Evolutionary conservation across 2,797 vertebrate species (phyloP), one percentile per base, ranked within the genome.

Genomic region (Sciaenops ocellatus): DNA sequence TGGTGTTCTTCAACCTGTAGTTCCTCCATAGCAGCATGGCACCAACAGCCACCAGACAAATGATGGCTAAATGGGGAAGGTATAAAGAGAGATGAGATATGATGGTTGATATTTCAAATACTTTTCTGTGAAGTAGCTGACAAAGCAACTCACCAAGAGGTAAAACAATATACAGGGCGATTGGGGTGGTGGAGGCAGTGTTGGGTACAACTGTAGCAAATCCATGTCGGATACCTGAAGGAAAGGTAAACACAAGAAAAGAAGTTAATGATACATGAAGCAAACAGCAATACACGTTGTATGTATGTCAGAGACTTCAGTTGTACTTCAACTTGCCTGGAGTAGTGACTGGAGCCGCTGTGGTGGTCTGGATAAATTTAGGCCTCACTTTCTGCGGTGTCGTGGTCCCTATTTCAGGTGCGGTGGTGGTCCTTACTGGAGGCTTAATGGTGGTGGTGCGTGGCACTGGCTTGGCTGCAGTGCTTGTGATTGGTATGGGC

Each of bases 1-100:
- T 97, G 82, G 95, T 95, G 87, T 93, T 97, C 82, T 93, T 96
- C 56, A 95, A 88, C 26, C 92, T 93, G 95, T 97, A 98, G 87
- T 96, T 96, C 90, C 94, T 96, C 97, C 97, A 97, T 2, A 97
- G 60, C 20, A 97, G 84, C 64, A 95, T 28, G 6, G 80, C 92
- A 3, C 90, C 96, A 0, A 94, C 84, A 41, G 87, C 89, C 73
- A 95, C 38, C 22, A 98, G 81, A 52, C 87, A 87, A 0, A 96
- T 7, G 4, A 97, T 56, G 0, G 48, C 97, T 98, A 73, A 2
- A 46, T 4, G 55, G 60, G 48, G 22, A 42, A 47, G 48, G 42
- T 6, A 52, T 0, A n/a, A 28, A 26, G 30, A 55, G 11, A 52
- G 44, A 7, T 55, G 30, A 67, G 0, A 61, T 13, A 44, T 13